Evolutionary conservation across 2,888 invertebrate species (phyloP), one percentile per base, ranked within the genome.

Genomic region (Neoascia interrupta): DNA sequence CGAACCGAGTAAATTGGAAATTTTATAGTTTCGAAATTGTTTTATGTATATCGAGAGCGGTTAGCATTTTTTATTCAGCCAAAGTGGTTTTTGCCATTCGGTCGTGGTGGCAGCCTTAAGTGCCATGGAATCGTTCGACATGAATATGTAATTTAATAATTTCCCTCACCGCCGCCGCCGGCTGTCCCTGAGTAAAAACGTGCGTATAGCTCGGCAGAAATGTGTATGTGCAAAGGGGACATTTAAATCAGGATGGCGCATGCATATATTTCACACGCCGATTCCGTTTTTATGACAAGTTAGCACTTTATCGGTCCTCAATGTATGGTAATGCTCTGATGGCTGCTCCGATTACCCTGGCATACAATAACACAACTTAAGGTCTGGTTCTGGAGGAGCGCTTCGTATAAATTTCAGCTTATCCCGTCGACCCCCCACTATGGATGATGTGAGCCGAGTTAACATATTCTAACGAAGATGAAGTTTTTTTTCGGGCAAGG

Each of bases 21-120:
- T 76, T 76, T 76, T 72, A 76, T 76, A 76, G 72, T 76, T 76
- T 76, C 58, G 60, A 64, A 76, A 76, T 76, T 72, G 76, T 76
- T 76, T 76, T 49, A 76, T 72, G 63, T 56, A 41, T 47, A 70
- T 45, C 43, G 26, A 54, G 39, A 66, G 37, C 16, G 45, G 58
- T 58, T 41, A 34, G 47, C 16, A 70, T 64, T 76, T 53, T 60
- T 70, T 66, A 69, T 76, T 72, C 41, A 64, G 45, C 34, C 13
- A 5, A 34, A 64, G 43, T 54, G 61, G 61, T 56, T 69, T 21
- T 15, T 8, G n/a, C 16, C 5, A 5, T n/a, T 18, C 10, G 23
- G 28, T 16, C 26, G 49, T 49, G 36, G 43, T 16, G 37, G 36
- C 8, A 26, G 26, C 26, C 39, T 39, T 34, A 39, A 68, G 56